phyloP scores from a whole-genome alignment of 2,113 vertebrate species.

The Cyphomyrus discorhynchus region DNA sequence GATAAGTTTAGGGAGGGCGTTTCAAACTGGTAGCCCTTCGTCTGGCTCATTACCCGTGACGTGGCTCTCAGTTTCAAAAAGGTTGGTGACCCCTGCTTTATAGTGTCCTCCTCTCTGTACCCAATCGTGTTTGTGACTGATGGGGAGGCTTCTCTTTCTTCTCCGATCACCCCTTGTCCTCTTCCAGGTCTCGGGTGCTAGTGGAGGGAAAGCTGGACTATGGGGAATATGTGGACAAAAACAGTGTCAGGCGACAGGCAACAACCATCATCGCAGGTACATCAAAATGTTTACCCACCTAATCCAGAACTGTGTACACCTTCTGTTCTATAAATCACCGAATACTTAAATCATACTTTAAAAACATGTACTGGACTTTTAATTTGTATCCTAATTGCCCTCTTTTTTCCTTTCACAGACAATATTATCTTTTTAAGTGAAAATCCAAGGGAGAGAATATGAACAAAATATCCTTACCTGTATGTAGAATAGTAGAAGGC shows the following conservation, averaged over 20 bases:
- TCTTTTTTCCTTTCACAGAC: conserved; percentile 66
- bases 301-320: not conserved
- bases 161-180: conserved; percentile 14
- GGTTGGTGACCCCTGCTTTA: not conserved
- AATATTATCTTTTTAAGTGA: conserved; percentile 93
- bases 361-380: not conserved
- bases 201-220: conserved; percentile 96
- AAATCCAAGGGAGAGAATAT: conserved; percentile 62
- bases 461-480: conserved; percentile 34
- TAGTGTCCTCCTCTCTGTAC: not conserved
- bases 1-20: too few relatives aligned
- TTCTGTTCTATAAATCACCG: not conserved
- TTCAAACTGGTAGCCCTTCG: too few relatives aligned
- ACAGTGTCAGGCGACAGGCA: conserved; percentile 85
- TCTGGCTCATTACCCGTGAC: too few relatives aligned
- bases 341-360: not conserved
- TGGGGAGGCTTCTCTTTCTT: not conserved
- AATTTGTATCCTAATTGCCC: not conserved
- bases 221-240: conserved; percentile 91
- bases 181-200: conserved; percentile 70
- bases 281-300: not conserved
- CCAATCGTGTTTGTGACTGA: not conserved
- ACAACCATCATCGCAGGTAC: conserved; percentile 94
- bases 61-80: too few relatives aligned
- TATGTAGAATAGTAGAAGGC: conserved; percentile 10